A percentile compares a stretch with the other conserved stretches of the same genome.
phyloP scores from a whole-genome alignment of 1,140 invertebrate genomes.

The Augochlora pura region DNA sequence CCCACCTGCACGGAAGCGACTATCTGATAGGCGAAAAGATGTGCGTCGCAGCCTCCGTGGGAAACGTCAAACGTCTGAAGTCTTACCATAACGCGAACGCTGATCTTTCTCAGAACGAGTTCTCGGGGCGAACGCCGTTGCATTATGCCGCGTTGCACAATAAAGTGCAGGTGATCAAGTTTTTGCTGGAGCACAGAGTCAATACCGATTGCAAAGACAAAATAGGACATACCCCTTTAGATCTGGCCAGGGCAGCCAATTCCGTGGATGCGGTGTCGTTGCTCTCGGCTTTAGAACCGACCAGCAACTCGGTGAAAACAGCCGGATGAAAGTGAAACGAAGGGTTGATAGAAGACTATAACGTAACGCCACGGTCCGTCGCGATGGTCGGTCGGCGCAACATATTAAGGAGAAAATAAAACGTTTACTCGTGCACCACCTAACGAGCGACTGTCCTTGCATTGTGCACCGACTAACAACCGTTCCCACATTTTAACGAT shows the following conservation, averaged over 20 bases:
- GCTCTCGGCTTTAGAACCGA: neutral
- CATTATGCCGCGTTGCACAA: constrained; percentile 82
- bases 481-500: neutral
- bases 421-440: neutral
- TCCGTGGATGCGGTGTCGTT: constrained; percentile 66
- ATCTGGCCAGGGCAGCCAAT: constrained; percentile 75
- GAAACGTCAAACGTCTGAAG: constrained; percentile 81
- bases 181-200: constrained; percentile 76
- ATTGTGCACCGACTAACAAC: neutral
- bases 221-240: constrained; percentile 77
- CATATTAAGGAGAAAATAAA: neutral
- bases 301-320: neutral
- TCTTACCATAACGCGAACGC: constrained; percentile 85
- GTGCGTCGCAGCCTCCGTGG: constrained; percentile 82
- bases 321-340: constrained; percentile 19
- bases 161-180: constrained; percentile 70
- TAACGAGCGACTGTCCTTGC: neutral
- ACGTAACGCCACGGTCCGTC: neutral
- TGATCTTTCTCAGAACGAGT: constrained; percentile 82
- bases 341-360: too few species aligned
- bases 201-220: constrained; percentile 73
- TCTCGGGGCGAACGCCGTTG: constrained; percentile 83
- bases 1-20: constrained; percentile 81
- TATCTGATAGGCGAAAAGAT: constrained; percentile 82
- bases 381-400: neutral